A percentile compares a stretch with the other conserved stretches of the same genome.
phyloP scores from a whole-genome alignment of 2,113 vertebrate species.

The Caretta caretta region DNA sequence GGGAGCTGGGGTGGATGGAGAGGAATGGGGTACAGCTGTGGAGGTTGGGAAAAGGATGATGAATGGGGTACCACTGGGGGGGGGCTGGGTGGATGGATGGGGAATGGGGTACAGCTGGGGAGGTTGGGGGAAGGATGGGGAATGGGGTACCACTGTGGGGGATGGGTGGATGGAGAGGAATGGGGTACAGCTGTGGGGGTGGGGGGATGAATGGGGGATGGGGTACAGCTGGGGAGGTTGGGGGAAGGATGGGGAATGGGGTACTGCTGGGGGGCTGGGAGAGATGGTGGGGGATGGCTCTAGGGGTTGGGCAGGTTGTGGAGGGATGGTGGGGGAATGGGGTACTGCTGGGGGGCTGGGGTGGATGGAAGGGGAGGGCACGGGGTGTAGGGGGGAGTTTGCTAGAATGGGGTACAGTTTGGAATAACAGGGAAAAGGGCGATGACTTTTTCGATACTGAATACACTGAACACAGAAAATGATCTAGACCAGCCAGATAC shows the following conservation, averaged over 20 bases:
- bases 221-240: too few relatives aligned
- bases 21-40: not conserved
- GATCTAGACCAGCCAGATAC: slow-evolving; percentile 98
- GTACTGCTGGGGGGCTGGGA: not conserved
- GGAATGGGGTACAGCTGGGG: too few relatives aligned
- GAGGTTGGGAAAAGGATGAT: not conserved
- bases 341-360: not conserved
- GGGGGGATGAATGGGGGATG: not conserved
- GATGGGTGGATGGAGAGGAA: not conserved
- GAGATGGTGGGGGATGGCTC: not conserved
- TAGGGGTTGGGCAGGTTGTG: not conserved
- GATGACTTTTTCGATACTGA: slow-evolving; percentile 90
- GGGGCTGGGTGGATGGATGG: not conserved
- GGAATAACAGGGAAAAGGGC: slow-evolving; percentile 5
- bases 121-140: not conserved
- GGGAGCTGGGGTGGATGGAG: not conserved
- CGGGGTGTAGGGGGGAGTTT: not conserved
- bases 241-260: not conserved
- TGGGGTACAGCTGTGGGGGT: not conserved
- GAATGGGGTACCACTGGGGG: too few relatives aligned
- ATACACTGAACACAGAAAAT: slow-evolving; percentile 90
- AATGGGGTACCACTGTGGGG: not conserved
- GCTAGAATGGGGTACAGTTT: not conserved
- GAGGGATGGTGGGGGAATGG: not conserved
- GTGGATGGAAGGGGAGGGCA: too few relatives aligned